Conservation (phyloP, 2,113 vertebrate genomes). For the Peromyscus polionotus region DNA sequence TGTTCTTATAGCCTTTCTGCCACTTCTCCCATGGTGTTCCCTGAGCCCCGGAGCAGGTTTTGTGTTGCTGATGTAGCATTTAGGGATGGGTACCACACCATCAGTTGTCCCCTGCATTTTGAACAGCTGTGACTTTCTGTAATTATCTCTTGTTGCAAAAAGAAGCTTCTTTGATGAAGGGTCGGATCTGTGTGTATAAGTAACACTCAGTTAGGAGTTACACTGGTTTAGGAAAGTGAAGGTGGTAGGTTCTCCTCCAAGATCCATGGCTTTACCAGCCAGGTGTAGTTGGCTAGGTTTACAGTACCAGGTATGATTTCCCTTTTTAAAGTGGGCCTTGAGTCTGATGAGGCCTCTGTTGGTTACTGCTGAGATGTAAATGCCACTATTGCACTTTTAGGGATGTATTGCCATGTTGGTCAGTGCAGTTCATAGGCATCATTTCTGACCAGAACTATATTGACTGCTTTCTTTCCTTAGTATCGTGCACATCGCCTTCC, state of each 20-base stretch:
- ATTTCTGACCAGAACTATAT: not conserved
- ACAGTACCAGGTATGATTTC: not conserved
- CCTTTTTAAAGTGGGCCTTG: no score
- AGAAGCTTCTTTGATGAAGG: not conserved
- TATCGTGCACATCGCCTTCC: not conserved
- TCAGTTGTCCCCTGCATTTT: no score
- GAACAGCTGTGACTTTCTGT: no score
- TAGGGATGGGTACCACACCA: not conserved
- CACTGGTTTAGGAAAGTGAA: not conserved
- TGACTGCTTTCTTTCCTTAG: not conserved
- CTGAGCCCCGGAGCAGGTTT: not conserved
- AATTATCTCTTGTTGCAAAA: no score
- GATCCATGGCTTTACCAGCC: not conserved
- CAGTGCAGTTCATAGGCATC: no score
- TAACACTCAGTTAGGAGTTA: not conserved
- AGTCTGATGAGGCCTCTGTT: no score
- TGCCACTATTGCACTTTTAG: no score
- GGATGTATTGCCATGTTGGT: no score
- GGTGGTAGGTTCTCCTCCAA: not conserved
- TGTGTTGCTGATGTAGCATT: not conserved
- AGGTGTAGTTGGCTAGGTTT: not conserved
- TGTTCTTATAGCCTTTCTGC: not conserved
- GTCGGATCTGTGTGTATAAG: not conserved
- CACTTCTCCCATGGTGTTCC: not conserved
- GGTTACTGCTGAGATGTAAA: no score